phyloP scores from a whole-genome alignment of 2,888 invertebrate species.

The Drosophila emarginata region DNA sequence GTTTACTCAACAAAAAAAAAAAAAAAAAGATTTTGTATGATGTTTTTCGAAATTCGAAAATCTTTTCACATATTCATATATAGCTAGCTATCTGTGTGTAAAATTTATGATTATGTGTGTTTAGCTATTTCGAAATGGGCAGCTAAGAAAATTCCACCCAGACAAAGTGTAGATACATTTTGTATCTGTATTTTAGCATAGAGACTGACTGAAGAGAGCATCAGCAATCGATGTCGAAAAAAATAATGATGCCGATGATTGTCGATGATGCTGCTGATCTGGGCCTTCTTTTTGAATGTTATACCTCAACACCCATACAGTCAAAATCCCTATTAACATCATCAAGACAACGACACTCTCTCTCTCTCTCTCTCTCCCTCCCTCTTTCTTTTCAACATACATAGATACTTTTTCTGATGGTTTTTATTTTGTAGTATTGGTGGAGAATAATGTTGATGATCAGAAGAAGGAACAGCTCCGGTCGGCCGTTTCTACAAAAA shows the following conservation, averaged over 20 bases:
- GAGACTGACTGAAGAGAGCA: constrained; percentile 22
- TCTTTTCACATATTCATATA: background rate
- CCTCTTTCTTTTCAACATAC: no score
- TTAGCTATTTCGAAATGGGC: constrained; percentile 66
- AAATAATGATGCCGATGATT: background rate
- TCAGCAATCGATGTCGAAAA: constrained; percentile 3
- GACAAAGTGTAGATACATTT: constrained; percentile 28
- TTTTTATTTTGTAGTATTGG: constrained; percentile 8
- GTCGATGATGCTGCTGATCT: constrained; percentile 53
- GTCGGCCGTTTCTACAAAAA: constrained; percentile 58
- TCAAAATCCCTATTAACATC: constrained; percentile 1
- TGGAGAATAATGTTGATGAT: constrained; percentile 26
- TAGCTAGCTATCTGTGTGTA: constrained; percentile 10
- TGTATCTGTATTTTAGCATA: constrained; percentile 5
- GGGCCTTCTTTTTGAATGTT: constrained; percentile 38
- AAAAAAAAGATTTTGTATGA: constrained; percentile 35
- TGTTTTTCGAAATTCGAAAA: constrained; percentile 70
- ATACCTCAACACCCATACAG: constrained; percentile 56
- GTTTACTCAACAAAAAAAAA: constrained; percentile 34
- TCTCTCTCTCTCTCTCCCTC: no score
- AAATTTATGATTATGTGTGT: constrained; percentile 53
- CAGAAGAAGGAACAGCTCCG: constrained; percentile 60
- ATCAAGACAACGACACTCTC: background rate
- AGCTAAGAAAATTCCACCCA: constrained; percentile 48
- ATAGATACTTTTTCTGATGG: constrained; percentile 16